phyloP scores from a whole-genome alignment of 2,797 vertebrate species.

The Danio jaintianensis region DNA sequence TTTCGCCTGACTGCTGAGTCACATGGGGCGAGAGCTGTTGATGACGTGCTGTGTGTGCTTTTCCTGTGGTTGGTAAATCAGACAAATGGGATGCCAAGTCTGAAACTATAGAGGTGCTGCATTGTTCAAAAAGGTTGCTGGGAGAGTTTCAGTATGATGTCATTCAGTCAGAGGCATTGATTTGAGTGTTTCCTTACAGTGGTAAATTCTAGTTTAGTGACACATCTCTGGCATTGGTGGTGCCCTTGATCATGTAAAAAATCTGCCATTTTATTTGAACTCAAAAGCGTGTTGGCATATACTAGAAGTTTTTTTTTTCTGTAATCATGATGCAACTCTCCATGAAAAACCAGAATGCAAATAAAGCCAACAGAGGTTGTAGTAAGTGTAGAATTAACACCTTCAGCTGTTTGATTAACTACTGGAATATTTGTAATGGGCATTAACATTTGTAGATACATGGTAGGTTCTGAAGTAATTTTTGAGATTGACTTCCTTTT shows the following conservation, averaged over 20 bases:
- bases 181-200: background rate
- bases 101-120: constrained; percentile 9
- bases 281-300: background rate
- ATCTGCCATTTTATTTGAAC: background rate
- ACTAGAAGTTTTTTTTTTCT: no score
- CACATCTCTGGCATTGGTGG: background rate
- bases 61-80: constrained; percentile 12
- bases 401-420: background rate
- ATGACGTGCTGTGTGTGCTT: constrained; percentile 57
- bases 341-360: background rate
- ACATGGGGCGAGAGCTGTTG: constrained; percentile 41
- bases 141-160: background rate
- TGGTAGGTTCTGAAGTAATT: background rate
- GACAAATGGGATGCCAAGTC: background rate
- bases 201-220: background rate
- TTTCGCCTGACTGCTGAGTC: constrained; percentile 60
- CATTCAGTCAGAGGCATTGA: constrained; percentile 6
- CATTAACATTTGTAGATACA: background rate
- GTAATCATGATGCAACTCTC: background rate
- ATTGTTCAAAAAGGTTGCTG: background rate
- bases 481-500: background rate
- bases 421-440: background rate
- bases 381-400: background rate
- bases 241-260: background rate
- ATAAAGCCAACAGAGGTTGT: background rate